Base-by-base conservation (phyloP, 2,888 invertebrate species). In the Ischnus inquisitorius region DNA sequence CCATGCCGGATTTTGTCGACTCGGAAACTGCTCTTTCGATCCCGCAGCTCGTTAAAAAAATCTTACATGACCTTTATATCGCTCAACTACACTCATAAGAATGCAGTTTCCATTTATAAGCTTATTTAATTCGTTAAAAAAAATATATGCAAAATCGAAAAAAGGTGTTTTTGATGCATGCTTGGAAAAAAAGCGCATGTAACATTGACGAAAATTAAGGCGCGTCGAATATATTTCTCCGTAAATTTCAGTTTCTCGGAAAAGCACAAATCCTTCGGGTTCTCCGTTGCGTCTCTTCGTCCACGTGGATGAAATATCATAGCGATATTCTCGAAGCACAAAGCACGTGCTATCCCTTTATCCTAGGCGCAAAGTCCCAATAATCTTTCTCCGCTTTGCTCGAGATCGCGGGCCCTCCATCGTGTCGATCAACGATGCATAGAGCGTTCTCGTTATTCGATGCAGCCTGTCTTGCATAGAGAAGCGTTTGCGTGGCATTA, bases 291-390 rank as follows among this genome's bases (percentile, higher is more conserved):
- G 16, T 64, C n/a, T 39, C 19, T 34, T 19, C 19, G 34, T 4
- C 12, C 0, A 39, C 54, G 57, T 16, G 34, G 75, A 83, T 69
- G 69, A 69, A 39, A 69, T 69, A 79, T 69, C 62, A 62, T 39
- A 48, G 22, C 80, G 3, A 22, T 76, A 77, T 83, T 64, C 68
- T 10, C 43, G 28, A 14, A 39, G 41, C 67, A 28, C 16, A 76
- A 75, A 83, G 68, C 68, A 78, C 75, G 71, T 79, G 22, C 51
- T n/a, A 51, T 74, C 69, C 41, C 68, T 65, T 16, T 62, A 43
- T 54, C 72, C 68, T 41, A 25, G 28, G 43, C 39, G 69, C 41
- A 54, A 82, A 69, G 65, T 77, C 54, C 14, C 64, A 77, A 77
- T 82, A 65, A 77, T 77, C 65, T 51, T 68, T 69, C 68, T 68